phyloP scores from a whole-genome alignment of 2,797 vertebrate genomes.

The Megaceryle alcyon region DNA sequence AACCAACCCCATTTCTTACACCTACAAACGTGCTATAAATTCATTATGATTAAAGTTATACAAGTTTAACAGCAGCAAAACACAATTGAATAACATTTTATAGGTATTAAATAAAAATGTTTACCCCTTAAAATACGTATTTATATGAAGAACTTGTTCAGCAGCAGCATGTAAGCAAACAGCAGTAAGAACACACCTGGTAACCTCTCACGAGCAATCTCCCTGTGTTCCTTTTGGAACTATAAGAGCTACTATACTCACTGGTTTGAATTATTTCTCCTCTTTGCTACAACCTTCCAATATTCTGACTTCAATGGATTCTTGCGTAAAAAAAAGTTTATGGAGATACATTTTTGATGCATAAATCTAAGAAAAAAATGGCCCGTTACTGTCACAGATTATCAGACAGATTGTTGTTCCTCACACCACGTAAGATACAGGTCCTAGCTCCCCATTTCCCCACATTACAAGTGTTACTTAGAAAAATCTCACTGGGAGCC shows the following conservation, averaged over 20 bases:
- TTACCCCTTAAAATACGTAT: neutral
- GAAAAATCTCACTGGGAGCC: neutral
- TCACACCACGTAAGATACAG: neutral
- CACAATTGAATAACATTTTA: neutral
- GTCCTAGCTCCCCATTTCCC: neutral
- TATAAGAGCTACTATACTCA: neutral
- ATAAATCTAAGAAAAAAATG: neutral
- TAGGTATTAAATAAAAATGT: neutral
- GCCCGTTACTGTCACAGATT: neutral
- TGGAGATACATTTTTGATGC: neutral
- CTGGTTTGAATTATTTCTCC: neutral
- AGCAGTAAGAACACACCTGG: neutral
- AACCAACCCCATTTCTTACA: neutral
- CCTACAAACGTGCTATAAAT: neutral
- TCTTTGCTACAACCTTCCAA: neutral
- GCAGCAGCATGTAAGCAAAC: neutral
- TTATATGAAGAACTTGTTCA: neutral
- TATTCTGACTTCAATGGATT: neutral
- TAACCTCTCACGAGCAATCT: neutral
- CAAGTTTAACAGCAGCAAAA: neutral
- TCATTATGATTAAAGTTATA: neutral
- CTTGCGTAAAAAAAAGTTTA: neutral
- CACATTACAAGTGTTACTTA: neutral
- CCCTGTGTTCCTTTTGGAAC: neutral
- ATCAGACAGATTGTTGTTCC: neutral